Evolutionary conservation across 2,113 vertebrate species (phyloP).

Genomic region (Clarias magur): DNA sequence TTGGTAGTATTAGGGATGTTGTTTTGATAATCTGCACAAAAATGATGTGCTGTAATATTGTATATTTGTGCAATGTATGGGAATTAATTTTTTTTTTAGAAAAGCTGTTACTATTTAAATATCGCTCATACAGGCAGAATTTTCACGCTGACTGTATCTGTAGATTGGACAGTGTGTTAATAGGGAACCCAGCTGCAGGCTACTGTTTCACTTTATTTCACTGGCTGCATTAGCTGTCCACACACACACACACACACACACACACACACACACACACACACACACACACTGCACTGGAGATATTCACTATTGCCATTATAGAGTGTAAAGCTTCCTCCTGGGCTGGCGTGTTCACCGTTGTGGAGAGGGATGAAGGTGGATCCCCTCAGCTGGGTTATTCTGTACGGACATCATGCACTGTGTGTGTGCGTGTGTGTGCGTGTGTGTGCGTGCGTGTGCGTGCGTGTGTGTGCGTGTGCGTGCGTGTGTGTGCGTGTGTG

Average conservation of each 20-base stretch:
- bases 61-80: background rate
- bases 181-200: constrained; percentile 19
- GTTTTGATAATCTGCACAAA: background rate
- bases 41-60: background rate
- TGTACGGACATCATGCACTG: constrained; percentile 61
- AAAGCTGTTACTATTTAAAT: background rate
- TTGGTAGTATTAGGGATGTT: background rate
- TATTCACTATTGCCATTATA: constrained; percentile 59
- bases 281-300: constrained; percentile 54
- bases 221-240: constrained; percentile 33
- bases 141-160: background rate
- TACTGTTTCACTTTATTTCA: constrained; percentile 27
- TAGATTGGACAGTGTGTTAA: constrained; percentile 13
- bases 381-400: constrained; percentile 69
- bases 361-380: constrained; percentile 66
- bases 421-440: constrained; percentile 65
- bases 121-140: background rate
- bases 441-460: background rate
- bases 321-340: constrained; percentile 54
- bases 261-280: background rate
- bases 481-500: constrained; percentile 65
- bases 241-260: constrained; percentile 15
- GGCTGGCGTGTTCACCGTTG: constrained; percentile 60
- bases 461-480: too few species aligned
- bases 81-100: background rate